These are phyloP conservation scores for Narcine bancroftii DNA, from an alignment of 2,113 vertebrate species.

Conservation along the genomic window DNA sequence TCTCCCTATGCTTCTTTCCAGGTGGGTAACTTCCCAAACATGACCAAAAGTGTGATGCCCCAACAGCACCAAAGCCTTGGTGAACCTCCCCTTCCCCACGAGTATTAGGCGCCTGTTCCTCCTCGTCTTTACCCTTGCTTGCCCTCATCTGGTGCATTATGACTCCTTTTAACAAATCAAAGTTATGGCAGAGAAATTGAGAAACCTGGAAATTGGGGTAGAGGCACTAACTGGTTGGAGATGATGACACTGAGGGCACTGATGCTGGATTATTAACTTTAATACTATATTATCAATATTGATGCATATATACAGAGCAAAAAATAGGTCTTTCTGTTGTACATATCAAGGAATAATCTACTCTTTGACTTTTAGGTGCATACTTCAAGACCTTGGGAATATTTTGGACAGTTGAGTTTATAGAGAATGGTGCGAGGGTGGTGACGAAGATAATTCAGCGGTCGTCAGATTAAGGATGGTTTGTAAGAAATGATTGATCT, in stretches of 20 bases:
- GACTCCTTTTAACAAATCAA: not conserved
- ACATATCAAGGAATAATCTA: too few species aligned
- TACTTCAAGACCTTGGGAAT: not conserved
- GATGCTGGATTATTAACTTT: not conserved
- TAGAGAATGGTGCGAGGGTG: not conserved
- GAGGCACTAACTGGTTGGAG: not conserved
- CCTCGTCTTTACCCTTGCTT: not conserved
- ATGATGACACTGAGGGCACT: not conserved
- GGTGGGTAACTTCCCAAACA: not conserved
- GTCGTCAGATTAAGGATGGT: not conserved
- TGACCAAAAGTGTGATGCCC: not conserved
- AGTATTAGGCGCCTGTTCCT: not conserved
- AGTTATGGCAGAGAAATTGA: not conserved
- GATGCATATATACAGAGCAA: not conserved
- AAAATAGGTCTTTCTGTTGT: too few species aligned
- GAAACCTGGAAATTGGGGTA: not conserved
- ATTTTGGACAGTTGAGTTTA: slow-evolving; percentile 1
- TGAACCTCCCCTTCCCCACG: too few species aligned
- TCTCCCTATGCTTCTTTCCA: not conserved
- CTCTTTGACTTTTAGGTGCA: not conserved
- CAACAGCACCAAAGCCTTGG: not conserved
- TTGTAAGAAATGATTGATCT: too few species aligned
- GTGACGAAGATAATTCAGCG: not conserved
- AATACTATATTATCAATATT: not conserved
- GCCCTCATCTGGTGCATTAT: not conserved